Base-by-base conservation (phyloP, 2,888 invertebrate species). In the Scaptomyza cyrtandrae region DNA sequence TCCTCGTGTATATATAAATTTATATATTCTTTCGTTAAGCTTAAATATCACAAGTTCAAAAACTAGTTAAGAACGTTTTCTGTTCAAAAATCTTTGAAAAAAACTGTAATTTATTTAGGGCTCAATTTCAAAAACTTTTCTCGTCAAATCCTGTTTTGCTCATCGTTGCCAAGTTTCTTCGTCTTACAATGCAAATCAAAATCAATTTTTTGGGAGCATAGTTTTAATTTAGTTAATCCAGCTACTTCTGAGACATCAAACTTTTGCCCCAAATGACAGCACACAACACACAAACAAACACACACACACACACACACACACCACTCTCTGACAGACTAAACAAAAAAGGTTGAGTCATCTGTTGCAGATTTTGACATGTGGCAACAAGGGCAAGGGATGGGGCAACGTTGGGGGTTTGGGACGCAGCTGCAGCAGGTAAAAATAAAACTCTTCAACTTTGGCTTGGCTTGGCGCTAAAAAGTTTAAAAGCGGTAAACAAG, bases 401-500 rank as follows among this genome's bases (percentile, higher is more conserved):
- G 29, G 14, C 11, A 0, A 52, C 54, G 63, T 53, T 65, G 35
- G 44, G n/a, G 52, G 43, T 43, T 48, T 35, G 59, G 63, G 62
- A 56, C 24, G 24, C 24, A 24, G 24, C 24, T 24, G 45, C 65
- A 31, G 29, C 31, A 61, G 71, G 71, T 50, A 41, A 16, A 4
- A 37, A n/a, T 16, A 61, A 49, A 59, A 52, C 44, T 64, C 61
- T 59, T 57, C 16, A 63, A 41, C 69, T 63, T 39, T n/a, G 14
- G 19, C 1, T 48, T 78, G 57, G 59, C 53, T 73, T 58, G 56
- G 56, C 33, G 64, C 53, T 49, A 68, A 76, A 83, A 84, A 80
- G 82, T 82, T 85, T 74, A 74, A 80, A 78, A 65, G 78, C 79
- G 79, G 86, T 84, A 86, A 85, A 84, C 85, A 85, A 86, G 86